Base-by-base conservation (phyloP, 2,113 vertebrate genomes). In the Python bivittatus region DNA sequence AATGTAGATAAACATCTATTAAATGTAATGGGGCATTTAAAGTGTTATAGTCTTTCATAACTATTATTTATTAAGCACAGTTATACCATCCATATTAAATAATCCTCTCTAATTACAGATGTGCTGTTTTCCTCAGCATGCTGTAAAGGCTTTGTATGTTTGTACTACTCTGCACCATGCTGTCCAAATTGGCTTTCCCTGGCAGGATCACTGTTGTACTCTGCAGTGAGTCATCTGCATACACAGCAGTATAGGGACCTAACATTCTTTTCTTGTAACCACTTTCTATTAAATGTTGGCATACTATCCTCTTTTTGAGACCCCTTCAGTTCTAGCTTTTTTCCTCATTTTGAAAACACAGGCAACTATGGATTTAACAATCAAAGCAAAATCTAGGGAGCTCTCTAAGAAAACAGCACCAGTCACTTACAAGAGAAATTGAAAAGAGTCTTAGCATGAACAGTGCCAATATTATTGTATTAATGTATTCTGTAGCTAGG, bases 401-500 rank as follows among this genome's bases (percentile, higher is more conserved):
- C 0, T 57, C 53, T 57, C 58, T 64, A 3, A 68, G 13, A 54
- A 61, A 44, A 44, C 29, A 20, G 22, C 1, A 22, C 15, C 6
- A 23, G 53, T n/a, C 53, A 17, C 84, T 27, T 7, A 23, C 33
- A 48, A 68, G 53, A 86, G 27, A 60, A 42, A 84, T 38, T n/a
- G 1, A 15, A 20, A 12, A 38, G 48, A n/a, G 22, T 52, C 87
- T 58, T 72, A 17, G 1, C 23, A 33, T 22, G 3, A 38, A 38
- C 44, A 44, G 6, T 5, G 83, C 84, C 83, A 88, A 60, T 38
- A 58, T 11, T 0, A 53, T 79, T 86, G 93, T 88, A 79, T 79
- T 79, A 79, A 17, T 1, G 60, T 94, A 92, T 92, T 91, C 91
- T 88, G 12, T 27, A 92, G 93, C 92, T 95, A 91, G 33, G 0